Evolutionary conservation across 2,888 invertebrate species (phyloP).

Genomic region (Mimumesa dahlbomi): DNA sequence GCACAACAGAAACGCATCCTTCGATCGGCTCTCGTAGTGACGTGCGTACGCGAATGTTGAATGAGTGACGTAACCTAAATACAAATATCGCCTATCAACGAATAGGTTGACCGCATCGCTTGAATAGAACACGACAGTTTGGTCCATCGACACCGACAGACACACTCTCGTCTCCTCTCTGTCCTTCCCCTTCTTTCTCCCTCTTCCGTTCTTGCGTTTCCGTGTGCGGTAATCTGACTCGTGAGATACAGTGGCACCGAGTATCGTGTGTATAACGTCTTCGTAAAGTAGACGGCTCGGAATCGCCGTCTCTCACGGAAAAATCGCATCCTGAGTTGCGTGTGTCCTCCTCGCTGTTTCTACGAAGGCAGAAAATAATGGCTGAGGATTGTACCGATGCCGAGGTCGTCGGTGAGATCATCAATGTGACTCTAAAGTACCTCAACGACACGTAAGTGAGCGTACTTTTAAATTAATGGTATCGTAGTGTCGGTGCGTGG

Average conservation of each 20-base stretch:
- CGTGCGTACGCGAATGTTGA: conserved; percentile 56
- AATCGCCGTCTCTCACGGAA: not conserved
- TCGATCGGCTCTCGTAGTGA: conserved; percentile 56
- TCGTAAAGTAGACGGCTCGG: conserved; percentile 5
- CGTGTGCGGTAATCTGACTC: conserved; percentile 22
- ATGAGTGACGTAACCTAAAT: conserved; percentile 73
- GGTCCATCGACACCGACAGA: not conserved
- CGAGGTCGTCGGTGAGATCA: conserved; percentile 88
- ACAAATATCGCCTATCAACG: conserved; percentile 70
- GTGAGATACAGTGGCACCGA: not conserved
- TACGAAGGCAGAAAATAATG: conserved; percentile 68
- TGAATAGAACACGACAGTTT: conserved; percentile 6
- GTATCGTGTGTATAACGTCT: conserved; percentile 19
- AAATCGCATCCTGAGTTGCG: no score
- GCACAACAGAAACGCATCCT: conserved; percentile 50
- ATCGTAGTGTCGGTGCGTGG: conserved; percentile 15
- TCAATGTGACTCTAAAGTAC: conserved; percentile 89
- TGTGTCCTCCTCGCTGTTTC: not conserved
- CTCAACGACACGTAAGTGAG: conserved; percentile 87
- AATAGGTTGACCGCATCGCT: conserved; percentile 21
- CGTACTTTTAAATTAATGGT: conserved; percentile 3
- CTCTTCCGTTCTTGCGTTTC: conserved; percentile 19
- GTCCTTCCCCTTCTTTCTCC: not conserved
- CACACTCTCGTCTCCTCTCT: not conserved
- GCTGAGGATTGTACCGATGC: conserved; percentile 80